Evolutionary conservation across 2,888 invertebrate genomes (phyloP).

Genomic region (Drosophila formosana): DNA sequence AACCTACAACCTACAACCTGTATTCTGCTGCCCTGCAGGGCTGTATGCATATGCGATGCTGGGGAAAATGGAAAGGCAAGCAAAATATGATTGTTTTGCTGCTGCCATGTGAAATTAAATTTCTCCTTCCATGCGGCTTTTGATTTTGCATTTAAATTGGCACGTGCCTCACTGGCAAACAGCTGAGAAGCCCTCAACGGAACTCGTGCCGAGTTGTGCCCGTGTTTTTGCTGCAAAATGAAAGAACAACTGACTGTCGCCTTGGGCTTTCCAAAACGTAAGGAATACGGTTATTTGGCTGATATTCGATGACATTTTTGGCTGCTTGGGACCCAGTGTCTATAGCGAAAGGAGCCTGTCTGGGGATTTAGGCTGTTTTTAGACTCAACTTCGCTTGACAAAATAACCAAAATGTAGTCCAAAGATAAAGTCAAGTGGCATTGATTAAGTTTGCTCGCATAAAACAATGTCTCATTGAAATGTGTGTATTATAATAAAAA

Average conservation of each 20-base stretch:
- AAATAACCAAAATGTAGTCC: constrained; percentile 13
- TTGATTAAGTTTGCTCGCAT: not conserved
- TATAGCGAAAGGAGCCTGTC: constrained; percentile 22
- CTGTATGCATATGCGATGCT: constrained; percentile 31
- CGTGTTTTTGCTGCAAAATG: constrained; percentile 42
- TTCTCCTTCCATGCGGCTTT: constrained; percentile 55
- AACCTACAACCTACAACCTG: not conserved
- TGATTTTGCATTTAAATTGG: constrained; percentile 80
- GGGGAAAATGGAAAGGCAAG: constrained; percentile 24
- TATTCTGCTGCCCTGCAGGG: constrained; percentile 20
- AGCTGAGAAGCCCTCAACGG: constrained; percentile 58
- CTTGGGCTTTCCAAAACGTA: constrained; percentile 36
- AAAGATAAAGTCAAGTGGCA: constrained; percentile 1
- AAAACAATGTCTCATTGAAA: not conserved
- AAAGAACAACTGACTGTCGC: constrained; percentile 54
- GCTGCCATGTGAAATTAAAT: constrained; percentile 72
- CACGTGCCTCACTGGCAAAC: constrained; percentile 75
- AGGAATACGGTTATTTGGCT: constrained; percentile 51
- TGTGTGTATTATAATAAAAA: too few relatives aligned
- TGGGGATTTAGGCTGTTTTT: constrained; percentile 22
- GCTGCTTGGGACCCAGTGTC: constrained; percentile 16
- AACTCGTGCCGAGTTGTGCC: constrained; percentile 8
- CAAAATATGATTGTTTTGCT: constrained; percentile 72
- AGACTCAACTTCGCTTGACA: constrained; percentile 19
- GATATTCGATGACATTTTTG: constrained; percentile 39